A percentile compares a stretch with the other conserved stretches of the same genome.
phyloP scores from a whole-genome alignment of 2,113 vertebrate genomes.

The Nesogale talazaci region DNA sequence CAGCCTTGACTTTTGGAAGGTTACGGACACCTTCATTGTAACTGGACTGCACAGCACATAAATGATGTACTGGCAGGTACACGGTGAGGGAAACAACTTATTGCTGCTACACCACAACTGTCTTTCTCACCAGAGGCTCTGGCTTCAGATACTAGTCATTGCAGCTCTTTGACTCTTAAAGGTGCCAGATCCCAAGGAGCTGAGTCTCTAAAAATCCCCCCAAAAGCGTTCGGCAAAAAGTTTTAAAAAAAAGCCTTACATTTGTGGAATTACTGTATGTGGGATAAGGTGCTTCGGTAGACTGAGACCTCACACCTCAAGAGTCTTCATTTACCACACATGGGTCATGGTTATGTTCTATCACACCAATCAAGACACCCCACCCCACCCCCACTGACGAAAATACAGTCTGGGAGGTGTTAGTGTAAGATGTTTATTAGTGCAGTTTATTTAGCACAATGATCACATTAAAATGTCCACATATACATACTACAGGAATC shows the following conservation, averaged over 20 bases:
- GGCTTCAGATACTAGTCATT: neutral
- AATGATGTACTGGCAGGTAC: neutral
- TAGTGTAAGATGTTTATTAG: slow-evolving; percentile 85
- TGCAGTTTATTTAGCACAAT: slow-evolving; percentile 82
- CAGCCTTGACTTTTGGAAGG: slow-evolving; percentile 30
- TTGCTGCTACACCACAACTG: neutral
- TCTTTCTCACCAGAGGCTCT: slow-evolving; percentile 24
- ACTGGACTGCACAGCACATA: neutral
- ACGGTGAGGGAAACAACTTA: neutral
- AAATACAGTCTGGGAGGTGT: slow-evolving; percentile 71
- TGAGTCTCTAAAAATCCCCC: slow-evolving; percentile 1
- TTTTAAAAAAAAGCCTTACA: neutral
- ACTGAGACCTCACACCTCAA: neutral
- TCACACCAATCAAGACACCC: slow-evolving; percentile 45
- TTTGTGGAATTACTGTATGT: neutral
- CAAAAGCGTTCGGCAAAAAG: neutral
- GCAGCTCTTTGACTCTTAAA: neutral
- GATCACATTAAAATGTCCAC: slow-evolving; percentile 79
- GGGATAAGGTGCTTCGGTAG: slow-evolving; percentile 30
- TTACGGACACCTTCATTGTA: slow-evolving; percentile 8
- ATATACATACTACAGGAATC: slow-evolving; percentile 74
- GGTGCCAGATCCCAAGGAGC: neutral
- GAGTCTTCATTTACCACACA: slow-evolving; percentile 47
- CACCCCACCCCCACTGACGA: slow-evolving; percentile 62
- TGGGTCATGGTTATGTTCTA: slow-evolving; percentile 32